phyloP scores from a whole-genome alignment of 2,113 vertebrate species.

The Eclectus roratus region DNA sequence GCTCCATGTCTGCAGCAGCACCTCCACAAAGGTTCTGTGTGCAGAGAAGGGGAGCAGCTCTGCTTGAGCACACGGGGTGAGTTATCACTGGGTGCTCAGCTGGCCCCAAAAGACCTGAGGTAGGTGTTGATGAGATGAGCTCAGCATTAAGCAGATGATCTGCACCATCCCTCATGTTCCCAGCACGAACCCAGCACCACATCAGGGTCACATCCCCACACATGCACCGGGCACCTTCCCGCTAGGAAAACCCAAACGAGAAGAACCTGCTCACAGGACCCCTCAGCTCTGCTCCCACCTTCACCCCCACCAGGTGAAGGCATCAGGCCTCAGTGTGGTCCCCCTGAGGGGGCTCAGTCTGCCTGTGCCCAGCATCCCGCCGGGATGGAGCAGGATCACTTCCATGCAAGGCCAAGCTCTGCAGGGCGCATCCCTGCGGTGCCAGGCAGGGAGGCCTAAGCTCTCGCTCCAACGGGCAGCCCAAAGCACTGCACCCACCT shows the following conservation, averaged over 20 bases:
- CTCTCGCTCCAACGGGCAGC: not conserved
- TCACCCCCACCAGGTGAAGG: too few species aligned
- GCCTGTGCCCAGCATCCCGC: too few species aligned
- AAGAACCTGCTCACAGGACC: too few species aligned
- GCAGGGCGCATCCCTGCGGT: too few species aligned
- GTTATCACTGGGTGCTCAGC: too few species aligned
- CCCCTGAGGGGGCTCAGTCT: not conserved
- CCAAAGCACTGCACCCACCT: not conserved
- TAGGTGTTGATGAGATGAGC: too few species aligned
- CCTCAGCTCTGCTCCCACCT: too few species aligned
- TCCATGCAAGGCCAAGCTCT: not conserved
- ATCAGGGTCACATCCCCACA: not conserved
- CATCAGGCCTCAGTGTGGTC: too few species aligned
- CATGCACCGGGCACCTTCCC: accelerated
- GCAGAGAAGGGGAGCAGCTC: not conserved
- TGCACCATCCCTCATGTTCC: not conserved
- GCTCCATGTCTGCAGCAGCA: not conserved
- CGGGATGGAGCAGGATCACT: not conserved
- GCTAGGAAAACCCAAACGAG: not conserved
- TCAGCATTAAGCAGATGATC: not conserved
- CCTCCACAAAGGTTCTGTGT: not conserved
- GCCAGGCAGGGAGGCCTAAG: too few species aligned
- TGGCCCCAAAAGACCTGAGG: too few species aligned
- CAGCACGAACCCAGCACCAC: accelerated
- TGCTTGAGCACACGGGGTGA: too few species aligned